These are phyloP conservation scores for Drosophila dives DNA, from an alignment of 2,888 invertebrate species.

Conservation along the genomic window DNA sequence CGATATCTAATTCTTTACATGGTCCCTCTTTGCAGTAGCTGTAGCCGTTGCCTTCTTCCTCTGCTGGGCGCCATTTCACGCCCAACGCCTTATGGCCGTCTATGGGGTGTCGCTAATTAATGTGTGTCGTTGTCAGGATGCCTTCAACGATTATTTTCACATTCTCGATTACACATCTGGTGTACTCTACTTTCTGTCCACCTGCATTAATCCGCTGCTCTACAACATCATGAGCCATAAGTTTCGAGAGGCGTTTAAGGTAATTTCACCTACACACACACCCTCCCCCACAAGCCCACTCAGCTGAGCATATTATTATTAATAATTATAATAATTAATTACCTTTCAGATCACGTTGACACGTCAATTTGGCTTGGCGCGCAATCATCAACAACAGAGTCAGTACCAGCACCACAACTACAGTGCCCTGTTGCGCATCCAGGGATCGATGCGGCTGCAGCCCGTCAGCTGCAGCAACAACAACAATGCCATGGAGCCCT, in stretches of 20 bases:
- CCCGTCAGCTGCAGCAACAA: slow-evolving; percentile 84
- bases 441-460: slow-evolving; percentile 83
- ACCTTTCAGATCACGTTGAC: slow-evolving; percentile 81
- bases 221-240: slow-evolving; percentile 91
- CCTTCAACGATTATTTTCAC: slow-evolving; percentile 87
- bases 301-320: background rate
- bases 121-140: slow-evolving; percentile 75
- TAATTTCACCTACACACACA: slow-evolving; percentile 72
- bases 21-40: slow-evolving; percentile 88
- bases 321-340: background rate
- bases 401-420: slow-evolving; percentile 82
- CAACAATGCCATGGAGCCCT: slow-evolving; percentile 83
- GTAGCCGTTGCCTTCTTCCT: slow-evolving; percentile 93
- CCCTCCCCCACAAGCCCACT: background rate
- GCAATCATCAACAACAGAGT: slow-evolving; percentile 79
- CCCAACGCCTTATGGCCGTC: slow-evolving; percentile 93
- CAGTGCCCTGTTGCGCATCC: slow-evolving; percentile 82
- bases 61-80: slow-evolving; percentile 97
- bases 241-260: slow-evolving; percentile 90
- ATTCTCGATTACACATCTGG: slow-evolving; percentile 89
- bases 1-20: slow-evolving; percentile 27
- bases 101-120: slow-evolving; percentile 86
- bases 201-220: slow-evolving; percentile 89
- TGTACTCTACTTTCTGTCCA: slow-evolving; percentile 88
- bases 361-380: slow-evolving; percentile 82